Base-by-base conservation (phyloP, 2,888 invertebrate genomes). In the Lepidonotus clava region DNA sequence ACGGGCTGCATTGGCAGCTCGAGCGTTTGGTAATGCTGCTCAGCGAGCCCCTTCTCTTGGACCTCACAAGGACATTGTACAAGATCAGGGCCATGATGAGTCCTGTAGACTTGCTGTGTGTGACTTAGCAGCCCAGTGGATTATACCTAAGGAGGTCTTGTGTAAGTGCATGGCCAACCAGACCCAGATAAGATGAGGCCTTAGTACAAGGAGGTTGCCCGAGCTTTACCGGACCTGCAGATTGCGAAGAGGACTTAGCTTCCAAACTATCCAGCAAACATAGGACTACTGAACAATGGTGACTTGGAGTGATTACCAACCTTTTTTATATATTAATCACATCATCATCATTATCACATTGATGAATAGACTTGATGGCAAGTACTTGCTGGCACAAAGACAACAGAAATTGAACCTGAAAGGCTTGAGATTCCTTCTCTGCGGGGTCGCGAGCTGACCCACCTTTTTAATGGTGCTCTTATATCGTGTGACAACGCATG, bases 391-490 rank as follows among this genome's bases (percentile, higher is more conserved):
- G 61, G 61, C 61, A 61, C 61, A 61, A 61, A 61, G 11, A 14
- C 18, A 4, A 8, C 21, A 53, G 53, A 61, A 61, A 61, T 61
- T 61, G 21, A 61, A 28, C 21, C 61, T 61, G 28, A 24, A 28
- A 28, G 61, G 28, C 61, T 61, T 61, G 61, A 61, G 61, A 61
- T 61, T 61, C n/a, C 53, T n/a, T n/a, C n/a, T 56, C 61, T 28
- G 11, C 61, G 24, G 24, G 24, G 24, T 32, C n/a, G n/a, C n/a
- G n/a, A n/a, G 28, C 61, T 61, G 61, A 24, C 24, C 61, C 24
- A 5, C 28, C 24, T 61, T 32, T 28, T 53, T 2, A 61, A 61
- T 61, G 61, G 61, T 61, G 61, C 61, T 61, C 61, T 28, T 61
- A 32, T 61, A 61, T 28, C 24, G 61, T 28, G 61, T n/a, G 1